A percentile compares a stretch with the other conserved stretches of the same genome.
phyloP scores from a whole-genome alignment of 1,140 invertebrate genomes.

The Atta colombica region DNA sequence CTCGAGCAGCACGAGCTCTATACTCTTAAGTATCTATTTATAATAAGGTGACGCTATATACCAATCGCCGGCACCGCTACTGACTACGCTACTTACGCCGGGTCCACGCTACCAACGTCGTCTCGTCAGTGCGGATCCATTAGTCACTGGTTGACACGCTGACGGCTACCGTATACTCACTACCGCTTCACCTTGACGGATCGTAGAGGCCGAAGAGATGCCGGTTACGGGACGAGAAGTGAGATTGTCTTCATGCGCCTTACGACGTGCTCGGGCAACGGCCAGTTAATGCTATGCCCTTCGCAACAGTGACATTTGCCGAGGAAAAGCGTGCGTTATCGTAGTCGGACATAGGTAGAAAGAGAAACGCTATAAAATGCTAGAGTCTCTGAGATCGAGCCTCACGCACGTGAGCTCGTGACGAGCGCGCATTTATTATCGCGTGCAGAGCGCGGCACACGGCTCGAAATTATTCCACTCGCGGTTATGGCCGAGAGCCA shows the following conservation, averaged over 20 bases:
- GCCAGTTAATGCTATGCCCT: slow-evolving; percentile 84
- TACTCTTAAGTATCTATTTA: slow-evolving; percentile 79
- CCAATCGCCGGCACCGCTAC: slow-evolving; percentile 65
- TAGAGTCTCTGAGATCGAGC: slow-evolving; percentile 68
- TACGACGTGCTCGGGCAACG: slow-evolving; percentile 79
- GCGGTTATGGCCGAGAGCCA: slow-evolving; percentile 53
- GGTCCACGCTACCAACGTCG: slow-evolving; percentile 75
- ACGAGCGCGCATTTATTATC: slow-evolving; percentile 74
- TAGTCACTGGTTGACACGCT: slow-evolving; percentile 84
- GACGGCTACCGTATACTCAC: slow-evolving; percentile 80
- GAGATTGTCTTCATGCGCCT: slow-evolving; percentile 60
- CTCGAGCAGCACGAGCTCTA: slow-evolving; percentile 59
- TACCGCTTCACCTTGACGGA: slow-evolving; percentile 73
- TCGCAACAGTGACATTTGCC: slow-evolving; percentile 71
- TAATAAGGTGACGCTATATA: slow-evolving; percentile 77
- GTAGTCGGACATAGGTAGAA: slow-evolving; percentile 53
- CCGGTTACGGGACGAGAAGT: slow-evolving; percentile 7
- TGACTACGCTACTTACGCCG: slow-evolving; percentile 68
- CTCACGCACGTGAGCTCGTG: slow-evolving; percentile 67
- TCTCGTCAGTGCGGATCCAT: slow-evolving; percentile 82
- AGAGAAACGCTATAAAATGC: slow-evolving; percentile 69
- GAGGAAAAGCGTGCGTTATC: slow-evolving; percentile 75
- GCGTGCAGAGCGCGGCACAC: background rate
- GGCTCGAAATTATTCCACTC: slow-evolving; percentile 47
- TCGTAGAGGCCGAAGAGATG: slow-evolving; percentile 59